A percentile compares a stretch with the other conserved stretches of the same genome.
These are phyloP conservation scores for Pyrocephalus nanus DNA, from an alignment of 2,797 vertebrate genomes.

Conservation along the genomic window DNA sequence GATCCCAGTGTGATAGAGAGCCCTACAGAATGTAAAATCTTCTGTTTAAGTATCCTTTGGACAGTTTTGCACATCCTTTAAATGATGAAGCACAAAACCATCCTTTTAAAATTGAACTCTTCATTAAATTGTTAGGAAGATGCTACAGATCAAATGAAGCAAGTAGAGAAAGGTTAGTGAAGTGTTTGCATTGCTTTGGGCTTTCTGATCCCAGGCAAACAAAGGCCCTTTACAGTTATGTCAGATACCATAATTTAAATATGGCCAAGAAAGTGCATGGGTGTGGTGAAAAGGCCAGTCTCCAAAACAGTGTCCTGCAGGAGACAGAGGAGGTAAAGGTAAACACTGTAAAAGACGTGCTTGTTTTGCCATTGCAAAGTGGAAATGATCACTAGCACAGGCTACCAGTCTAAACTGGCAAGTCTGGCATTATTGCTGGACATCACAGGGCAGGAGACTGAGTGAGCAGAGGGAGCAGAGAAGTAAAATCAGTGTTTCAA, in stretches of 20 bases:
- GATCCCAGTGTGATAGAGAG: not conserved
- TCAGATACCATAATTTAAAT: not conserved
- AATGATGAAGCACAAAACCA: not conserved
- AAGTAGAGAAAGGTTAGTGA: not conserved
- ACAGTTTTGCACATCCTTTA: constrained; percentile 22
- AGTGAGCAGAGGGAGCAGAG: not conserved
- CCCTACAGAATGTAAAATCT: not conserved
- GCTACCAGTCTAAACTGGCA: not conserved
- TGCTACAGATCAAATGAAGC: not conserved
- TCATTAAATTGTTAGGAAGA: not conserved
- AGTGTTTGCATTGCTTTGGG: not conserved
- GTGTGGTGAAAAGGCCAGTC: not conserved
- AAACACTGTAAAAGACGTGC: not conserved
- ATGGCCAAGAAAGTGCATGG: not conserved
- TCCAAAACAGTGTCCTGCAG: not conserved
- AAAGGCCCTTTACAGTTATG: not conserved
- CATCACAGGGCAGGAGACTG: not conserved
- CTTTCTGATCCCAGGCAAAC: not conserved
- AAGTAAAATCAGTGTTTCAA: not conserved
- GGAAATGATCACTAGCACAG: not conserved
- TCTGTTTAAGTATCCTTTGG: not conserved
- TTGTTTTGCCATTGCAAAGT: not conserved
- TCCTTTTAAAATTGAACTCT: not conserved
- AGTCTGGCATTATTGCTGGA: not conserved
- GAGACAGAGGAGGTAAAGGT: not conserved